phyloP scores from a whole-genome alignment of 2,888 invertebrate genomes.

The Cordilura impudica region DNA sequence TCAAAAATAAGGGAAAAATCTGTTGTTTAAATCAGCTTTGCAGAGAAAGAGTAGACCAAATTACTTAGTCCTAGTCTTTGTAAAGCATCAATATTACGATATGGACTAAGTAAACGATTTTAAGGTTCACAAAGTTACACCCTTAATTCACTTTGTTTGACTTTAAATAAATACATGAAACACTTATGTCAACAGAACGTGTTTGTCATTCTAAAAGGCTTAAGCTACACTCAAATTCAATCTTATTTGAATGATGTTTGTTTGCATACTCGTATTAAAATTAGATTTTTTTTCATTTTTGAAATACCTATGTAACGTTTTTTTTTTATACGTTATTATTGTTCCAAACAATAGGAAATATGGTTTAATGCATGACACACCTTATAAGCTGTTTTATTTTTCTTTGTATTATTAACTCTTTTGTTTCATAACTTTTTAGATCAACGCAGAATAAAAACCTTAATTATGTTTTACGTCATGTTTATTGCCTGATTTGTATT shows the following conservation, averaged over 20 bases:
- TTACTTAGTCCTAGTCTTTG: too few relatives aligned
- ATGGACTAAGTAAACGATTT: too few relatives aligned
- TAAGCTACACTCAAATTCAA: not conserved
- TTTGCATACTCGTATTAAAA: slow-evolving; percentile 6
- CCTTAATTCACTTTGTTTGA: too few relatives aligned
- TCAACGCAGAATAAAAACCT: not conserved
- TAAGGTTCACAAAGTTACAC: too few relatives aligned
- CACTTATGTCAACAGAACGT: slow-evolving; percentile 2
- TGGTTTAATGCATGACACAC: slow-evolving; percentile 18
- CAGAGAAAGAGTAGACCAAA: too few relatives aligned
- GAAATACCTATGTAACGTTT: slow-evolving; percentile 31
- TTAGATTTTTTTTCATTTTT: not conserved
- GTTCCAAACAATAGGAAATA: not conserved
- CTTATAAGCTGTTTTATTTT: not conserved
- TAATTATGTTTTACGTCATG: not conserved
- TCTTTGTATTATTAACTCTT: not conserved
- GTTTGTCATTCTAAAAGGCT: slow-evolving; percentile 12
- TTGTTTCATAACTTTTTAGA: not conserved
- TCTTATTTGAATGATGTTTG: not conserved
- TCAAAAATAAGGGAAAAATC: too few relatives aligned
- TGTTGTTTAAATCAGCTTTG: too few relatives aligned
- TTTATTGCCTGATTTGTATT: not conserved
- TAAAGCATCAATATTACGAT: too few relatives aligned
- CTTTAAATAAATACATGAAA: too few relatives aligned
- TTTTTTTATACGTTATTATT: not conserved